Evolutionary conservation across 2,113 vertebrate genomes (phyloP), one percentile per base, ranked within the genome.

Genomic region (Myotis lucifugus): DNA sequence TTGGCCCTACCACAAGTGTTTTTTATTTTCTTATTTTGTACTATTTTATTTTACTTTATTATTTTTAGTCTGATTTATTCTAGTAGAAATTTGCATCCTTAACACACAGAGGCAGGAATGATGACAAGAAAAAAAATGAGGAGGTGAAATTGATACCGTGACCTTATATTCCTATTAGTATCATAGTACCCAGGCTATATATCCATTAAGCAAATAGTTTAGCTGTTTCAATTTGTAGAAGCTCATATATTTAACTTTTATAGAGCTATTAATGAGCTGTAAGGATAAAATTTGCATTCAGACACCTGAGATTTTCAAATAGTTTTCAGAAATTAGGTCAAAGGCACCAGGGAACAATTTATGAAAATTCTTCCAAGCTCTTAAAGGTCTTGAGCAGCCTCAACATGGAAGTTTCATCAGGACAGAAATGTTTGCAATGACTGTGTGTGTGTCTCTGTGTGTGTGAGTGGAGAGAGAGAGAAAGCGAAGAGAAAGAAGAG

Each of bases 171-270:
- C 69, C 34, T 91, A 32, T 89, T 95, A 67, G 46, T 82, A 85
- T 25, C 90, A 40, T 78, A n/a, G 46, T 70, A 85, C 34, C 25
- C 64, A 93, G n/a, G 42, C 74, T 85, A 87, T 70, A 25, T 59
- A 93, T 88, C 52, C 64, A 96, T 85, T 93, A 96, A 96, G 61
- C 52, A 96, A 95, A 95, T 74, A 87, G 37, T 88, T 90, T 79
- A 87, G 56, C 56, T 92, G 23, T 56, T 96, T 88, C 88, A 92
- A 79, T 96, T 93, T 90, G 32, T 40, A 93, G 37, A 3, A 90
- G 79, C 66, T 86, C 90, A 84, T 92, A 95, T 61, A 82, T 93
- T 91, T 74, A 96, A 93, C 85, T 92, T 96, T 94, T 85, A 64
- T 90, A 88, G 42, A 90, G 70, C 42, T 90, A 79, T 93, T 93